These are phyloP conservation scores for Holothuria glaberrima DNA, from an alignment of 35 echinoderm and acorn worm species.

Conservation along the genomic window DNA sequence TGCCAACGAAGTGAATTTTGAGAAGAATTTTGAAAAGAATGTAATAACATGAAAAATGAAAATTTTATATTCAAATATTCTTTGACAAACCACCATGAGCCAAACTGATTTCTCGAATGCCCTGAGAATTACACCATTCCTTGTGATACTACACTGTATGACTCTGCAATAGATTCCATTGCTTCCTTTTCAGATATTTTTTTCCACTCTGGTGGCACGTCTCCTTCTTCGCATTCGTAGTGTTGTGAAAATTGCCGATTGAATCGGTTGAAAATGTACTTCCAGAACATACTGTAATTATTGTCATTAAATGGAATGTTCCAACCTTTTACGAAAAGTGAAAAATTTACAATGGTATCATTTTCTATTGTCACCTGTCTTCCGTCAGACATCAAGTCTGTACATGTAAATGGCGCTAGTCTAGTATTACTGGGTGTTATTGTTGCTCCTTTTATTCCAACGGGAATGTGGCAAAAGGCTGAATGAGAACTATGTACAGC, in stretches of 20 bases:
- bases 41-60: no score
- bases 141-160: no score
- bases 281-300: neutral
- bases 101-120: no score
- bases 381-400: neutral
- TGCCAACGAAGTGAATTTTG: no score
- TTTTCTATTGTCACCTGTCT: no score
- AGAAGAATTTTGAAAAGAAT: no score
- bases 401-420: no score
- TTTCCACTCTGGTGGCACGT: neutral
- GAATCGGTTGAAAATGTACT: conserved; percentile 2
- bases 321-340: neutral
- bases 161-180: neutral
- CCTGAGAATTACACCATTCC: no score
- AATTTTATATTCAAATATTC: no score
- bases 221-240: neutral
- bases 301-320: neutral
- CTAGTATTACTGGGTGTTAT: no score
- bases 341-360: neutral
- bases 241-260: neutral
- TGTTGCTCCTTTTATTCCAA: neutral
- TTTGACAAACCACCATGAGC: no score
- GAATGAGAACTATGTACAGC: neutral
- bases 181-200: neutral
- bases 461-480: neutral